Base-by-base conservation (phyloP, 2,113 vertebrate species). In the Antechinus stuartii region DNA sequence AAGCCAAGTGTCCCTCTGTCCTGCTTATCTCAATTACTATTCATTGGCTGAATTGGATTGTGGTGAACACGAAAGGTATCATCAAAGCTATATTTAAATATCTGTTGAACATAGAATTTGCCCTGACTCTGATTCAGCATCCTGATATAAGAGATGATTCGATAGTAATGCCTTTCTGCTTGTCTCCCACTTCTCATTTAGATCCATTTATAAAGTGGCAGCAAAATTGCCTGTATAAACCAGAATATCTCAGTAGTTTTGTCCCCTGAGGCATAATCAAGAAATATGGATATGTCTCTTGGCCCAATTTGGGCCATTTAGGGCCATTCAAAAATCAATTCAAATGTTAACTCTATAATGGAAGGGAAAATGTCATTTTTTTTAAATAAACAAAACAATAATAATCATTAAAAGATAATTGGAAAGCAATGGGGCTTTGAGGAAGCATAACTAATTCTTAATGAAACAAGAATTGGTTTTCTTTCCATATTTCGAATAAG, bases 401-500 rank as follows among this genome's bases (percentile, higher is more conserved):
- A 54, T 94, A n/a, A 9, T 91, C 27, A 91, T 91, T 89, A 89
- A 90, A 54, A 30, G 54, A 3, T 42, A 93, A 50, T 96, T 95
- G 30, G 30, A 92, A 93, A 10, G 95, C 2, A 94, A 57, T 22
- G 25, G 16, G 12, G 90, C 61, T 92, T 84, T 16, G 24, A 84
- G n/a, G 68, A 84, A 42, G 68, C 35, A 42, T 42, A 84, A 84
- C n/a, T 84, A 84, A 84, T 84, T 84, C 68, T 19, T 84, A 84
- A 84, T 84, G 68, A 35, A 84, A 90, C 22, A 12, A 91, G 52
- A 90, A 54, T 54, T 94, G 91, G 1, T 92, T 90, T 92, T 22
- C 30, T 94, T 1, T 89, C n/a, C 54, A 46, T 50, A 52, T 93
- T 92, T 95, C 19, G 96, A 90, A 92, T 91, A 57, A 68, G 91